Percentiles rank a stretch among this genome's conserved stretches.
These are phyloP conservation scores for Rosalia funebris DNA, from an alignment of 2,888 invertebrate genomes.

Conservation along the genomic window DNA sequence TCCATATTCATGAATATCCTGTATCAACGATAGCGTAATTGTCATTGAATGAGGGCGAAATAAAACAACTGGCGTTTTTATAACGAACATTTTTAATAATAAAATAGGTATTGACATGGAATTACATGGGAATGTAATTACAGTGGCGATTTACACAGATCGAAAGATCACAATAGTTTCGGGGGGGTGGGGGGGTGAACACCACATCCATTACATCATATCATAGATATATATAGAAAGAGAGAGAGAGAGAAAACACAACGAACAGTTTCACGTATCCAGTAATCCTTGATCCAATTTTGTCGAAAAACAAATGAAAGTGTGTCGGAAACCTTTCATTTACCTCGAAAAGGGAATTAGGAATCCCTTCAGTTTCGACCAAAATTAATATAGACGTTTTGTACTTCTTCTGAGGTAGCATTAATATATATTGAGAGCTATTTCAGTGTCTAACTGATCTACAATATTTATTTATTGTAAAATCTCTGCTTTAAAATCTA, in stretches of 20 bases:
- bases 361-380: conserved; percentile 46
- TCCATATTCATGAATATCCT: too few relatives aligned
- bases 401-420: conserved; percentile 52
- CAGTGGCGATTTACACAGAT: conserved; percentile 50
- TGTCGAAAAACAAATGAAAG: conserved; percentile 40
- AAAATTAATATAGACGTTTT: conserved; percentile 45
- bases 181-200: conserved; percentile 42
- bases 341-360: conserved; percentile 42
- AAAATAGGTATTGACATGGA: conserved; percentile 64
- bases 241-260: conserved; percentile 33
- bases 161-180: conserved; percentile 56
- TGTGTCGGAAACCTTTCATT: conserved; percentile 41
- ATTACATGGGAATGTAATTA: conserved; percentile 55
- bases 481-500: conserved; percentile 41
- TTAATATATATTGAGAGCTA: conserved; percentile 17
- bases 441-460: conserved; percentile 18
- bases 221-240: background rate
- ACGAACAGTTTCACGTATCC: conserved; percentile 43
- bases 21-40: too few relatives aligned
- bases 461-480: conserved; percentile 20
- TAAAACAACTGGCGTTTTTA: conserved; percentile 51
- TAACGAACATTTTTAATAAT: conserved; percentile 64
- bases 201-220: conserved; percentile 30
- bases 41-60: too few relatives aligned
- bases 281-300: conserved; percentile 47